Evolutionary conservation across 2,888 invertebrate species (phyloP).

Genomic region (Coelinius sp.): DNA sequence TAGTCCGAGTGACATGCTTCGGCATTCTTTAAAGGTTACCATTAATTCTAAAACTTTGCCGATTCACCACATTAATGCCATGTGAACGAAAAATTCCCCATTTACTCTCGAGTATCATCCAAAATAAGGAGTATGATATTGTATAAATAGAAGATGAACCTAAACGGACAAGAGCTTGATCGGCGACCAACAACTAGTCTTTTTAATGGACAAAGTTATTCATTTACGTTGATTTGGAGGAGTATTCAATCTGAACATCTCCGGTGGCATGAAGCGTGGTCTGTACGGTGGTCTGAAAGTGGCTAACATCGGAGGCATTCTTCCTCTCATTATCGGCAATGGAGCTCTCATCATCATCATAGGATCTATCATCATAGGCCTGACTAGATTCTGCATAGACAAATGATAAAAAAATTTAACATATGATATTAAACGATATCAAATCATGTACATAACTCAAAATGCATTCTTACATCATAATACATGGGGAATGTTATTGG

Average conservation of each 20-base stretch:
- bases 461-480: constrained; percentile 49
- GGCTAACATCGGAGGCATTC: constrained; percentile 49
- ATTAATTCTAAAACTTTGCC: too few relatives aligned
- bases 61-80: too few relatives aligned
- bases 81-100: too few relatives aligned
- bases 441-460: not conserved
- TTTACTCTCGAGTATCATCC: too few relatives aligned
- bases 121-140: too few relatives aligned
- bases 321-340: constrained; percentile 47
- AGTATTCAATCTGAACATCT: constrained; percentile 45
- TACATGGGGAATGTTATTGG: constrained; percentile 54
- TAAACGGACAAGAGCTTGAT: too few relatives aligned
- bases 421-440: not conserved
- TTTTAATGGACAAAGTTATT: not conserved
- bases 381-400: constrained; percentile 36
- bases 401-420: not conserved
- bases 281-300: constrained; percentile 51
- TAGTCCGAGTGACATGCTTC: too few relatives aligned
- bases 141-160: too few relatives aligned
- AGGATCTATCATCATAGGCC: constrained; percentile 56
- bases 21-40: too few relatives aligned
- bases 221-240: constrained; percentile 37
- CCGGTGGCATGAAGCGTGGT: constrained; percentile 53
- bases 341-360: constrained; percentile 53
- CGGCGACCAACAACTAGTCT: not conserved